Evolutionary conservation across 2,797 vertebrate genomes (phyloP).

Genomic region (Phoebastria nigripes): DNA sequence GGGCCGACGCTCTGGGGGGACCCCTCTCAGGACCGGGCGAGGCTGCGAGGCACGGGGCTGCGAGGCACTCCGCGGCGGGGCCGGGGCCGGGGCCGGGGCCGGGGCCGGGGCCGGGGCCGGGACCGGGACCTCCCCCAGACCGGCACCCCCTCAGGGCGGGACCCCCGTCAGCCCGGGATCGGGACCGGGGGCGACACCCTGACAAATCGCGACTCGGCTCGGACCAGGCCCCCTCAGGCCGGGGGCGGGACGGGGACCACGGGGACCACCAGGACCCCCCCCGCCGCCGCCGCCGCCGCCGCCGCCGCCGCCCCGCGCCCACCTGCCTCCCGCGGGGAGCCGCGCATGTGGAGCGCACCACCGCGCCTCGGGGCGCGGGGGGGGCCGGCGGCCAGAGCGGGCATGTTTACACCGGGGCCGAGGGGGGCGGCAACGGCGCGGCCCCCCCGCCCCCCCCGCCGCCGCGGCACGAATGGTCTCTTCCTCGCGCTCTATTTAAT

Average conservation of each 20-base stretch:
- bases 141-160: not conserved
- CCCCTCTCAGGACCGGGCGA: not conserved
- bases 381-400: not conserved
- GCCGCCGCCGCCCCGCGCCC: not conserved
- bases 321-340: not conserved
- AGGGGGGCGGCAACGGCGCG: not conserved
- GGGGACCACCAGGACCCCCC: not conserved
- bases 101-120: not conserved
- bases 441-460: not conserved
- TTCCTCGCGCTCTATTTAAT: conserved; percentile 73
- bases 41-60: not conserved
- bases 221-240: too few species aligned
- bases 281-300: not conserved
- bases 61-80: not conserved
- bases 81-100: not conserved
- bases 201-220: not conserved
- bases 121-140: too few species aligned
- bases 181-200: not conserved
- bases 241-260: too few species aligned
- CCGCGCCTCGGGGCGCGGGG: not conserved
- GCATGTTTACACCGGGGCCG: not conserved
- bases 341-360: not conserved
- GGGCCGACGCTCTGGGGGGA: not conserved
- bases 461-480: conserved; percentile 57
- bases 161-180: not conserved